Evolutionary conservation across 2,888 invertebrate genomes (phyloP).

Genomic region (Dendrolimus houi): DNA sequence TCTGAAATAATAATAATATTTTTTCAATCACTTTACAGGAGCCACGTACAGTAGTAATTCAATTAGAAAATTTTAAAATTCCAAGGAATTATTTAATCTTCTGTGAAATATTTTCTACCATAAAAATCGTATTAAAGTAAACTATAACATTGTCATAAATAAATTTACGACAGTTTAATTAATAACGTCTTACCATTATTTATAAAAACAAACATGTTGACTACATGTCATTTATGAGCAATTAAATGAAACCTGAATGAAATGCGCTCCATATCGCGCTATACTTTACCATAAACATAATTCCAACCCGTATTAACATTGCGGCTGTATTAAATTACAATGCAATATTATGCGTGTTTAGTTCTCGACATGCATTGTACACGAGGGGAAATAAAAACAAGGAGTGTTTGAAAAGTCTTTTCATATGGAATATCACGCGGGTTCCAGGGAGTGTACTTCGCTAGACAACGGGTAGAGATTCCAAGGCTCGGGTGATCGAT

Average conservation of each 20-base stretch:
- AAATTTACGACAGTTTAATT: too few relatives aligned
- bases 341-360: constrained; percentile 22
- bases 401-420: constrained; percentile 29
- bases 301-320: constrained; percentile 25
- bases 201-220: constrained; percentile 9
- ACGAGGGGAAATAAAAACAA: constrained; percentile 28
- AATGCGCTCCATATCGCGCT: constrained; percentile 28
- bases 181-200: too few relatives aligned
- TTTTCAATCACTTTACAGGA: too few relatives aligned
- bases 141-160: too few relatives aligned
- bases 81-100: too few relatives aligned
- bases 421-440: constrained; percentile 32
- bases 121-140: too few relatives aligned
- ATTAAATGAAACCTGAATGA: constrained; percentile 40
- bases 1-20: too few relatives aligned
- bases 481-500: not conserved
- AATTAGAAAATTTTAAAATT: too few relatives aligned
- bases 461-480: not conserved
- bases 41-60: too few relatives aligned
- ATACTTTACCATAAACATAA: constrained; percentile 33
- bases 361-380: constrained; percentile 16
- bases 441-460: not conserved
- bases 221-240: constrained; percentile 34
- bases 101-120: too few relatives aligned
- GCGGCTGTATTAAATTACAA: constrained; percentile 33